Base-by-base conservation (phyloP, 2,888 invertebrate species). In the Coelinius sp. region DNA sequence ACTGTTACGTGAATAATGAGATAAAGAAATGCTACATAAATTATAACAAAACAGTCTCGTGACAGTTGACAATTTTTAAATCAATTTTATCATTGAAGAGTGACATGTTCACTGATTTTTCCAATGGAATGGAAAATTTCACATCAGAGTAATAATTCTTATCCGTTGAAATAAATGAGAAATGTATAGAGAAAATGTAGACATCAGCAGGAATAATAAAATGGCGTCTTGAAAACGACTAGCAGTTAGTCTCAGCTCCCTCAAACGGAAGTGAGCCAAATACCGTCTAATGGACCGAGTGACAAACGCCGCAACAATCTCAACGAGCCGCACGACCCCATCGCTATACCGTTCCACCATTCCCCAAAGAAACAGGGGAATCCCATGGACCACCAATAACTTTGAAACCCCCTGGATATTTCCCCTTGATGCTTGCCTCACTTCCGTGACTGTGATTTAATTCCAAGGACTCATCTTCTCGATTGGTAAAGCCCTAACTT, bases 401-500 rank as follows among this genome's bases (percentile, higher is more conserved):
- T 63, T 41, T 12, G 56, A 41, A 49, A 35, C 46, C 25, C 63
- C 53, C 69, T 17, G 35, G 53, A 25, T 17, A 17, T 22, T 49
- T 27, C 63, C 59, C 66, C 59, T 59, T 24, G 24, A 22, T n/a
- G 25, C 62, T 67, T 56, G 65, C 35, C 59, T 73, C 74, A 56
- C 64, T 67, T 64, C 49, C 70, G 73, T 71, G 74, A 73, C 76
- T 74, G 79, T 84, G 83, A 84, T 84, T 84, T 81, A 79, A 84
- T 84, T 83, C 77, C 79, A 75, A 64, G 74, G 83, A 83, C 82
- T 83, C 84, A 83, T 85, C 84, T 82, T 83, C 79, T 76, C 80
- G 82, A 83, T 82, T 81, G 83, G 83, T 81, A 82, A 78, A 75
- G 81, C 79, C 75, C 82, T 82, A 83, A 84, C 84, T 84, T 85